Conservation (phyloP, 2,113 vertebrate species). For the Piliocolobus tephrosceles region DNA sequence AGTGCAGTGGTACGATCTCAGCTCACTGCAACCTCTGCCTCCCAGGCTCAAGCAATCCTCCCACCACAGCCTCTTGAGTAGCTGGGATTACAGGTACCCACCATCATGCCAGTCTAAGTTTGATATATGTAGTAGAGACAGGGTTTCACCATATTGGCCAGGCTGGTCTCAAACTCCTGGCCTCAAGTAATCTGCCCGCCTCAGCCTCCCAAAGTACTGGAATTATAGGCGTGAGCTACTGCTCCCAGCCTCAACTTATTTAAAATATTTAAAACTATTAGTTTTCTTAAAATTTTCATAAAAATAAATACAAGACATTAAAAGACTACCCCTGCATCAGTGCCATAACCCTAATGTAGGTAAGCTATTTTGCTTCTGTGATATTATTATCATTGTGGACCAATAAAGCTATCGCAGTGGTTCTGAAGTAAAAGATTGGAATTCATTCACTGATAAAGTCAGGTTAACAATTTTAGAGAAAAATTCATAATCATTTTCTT, state of each 20-base stretch:
- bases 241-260: neutral
- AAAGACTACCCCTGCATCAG: neutral
- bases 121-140: no score
- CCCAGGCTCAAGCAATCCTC: no score
- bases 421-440: slow-evolving; percentile 27
- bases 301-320: slow-evolving; percentile 34
- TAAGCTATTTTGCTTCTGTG: neutral
- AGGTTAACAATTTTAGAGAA: slow-evolving; percentile 17
- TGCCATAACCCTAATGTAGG: neutral
- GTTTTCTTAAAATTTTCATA: slow-evolving; percentile 18
- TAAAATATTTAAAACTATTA: slow-evolving; percentile 1
- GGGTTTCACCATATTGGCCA: no score
- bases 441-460: slow-evolving; percentile 33
- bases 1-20: no score
- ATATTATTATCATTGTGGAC: slow-evolving; percentile 13
- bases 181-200: no score
- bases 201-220: no score
- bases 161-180: no score
- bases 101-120: no score
- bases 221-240: no score
- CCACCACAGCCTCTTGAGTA: no score
- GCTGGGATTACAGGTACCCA: no score
- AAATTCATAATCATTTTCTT: neutral
- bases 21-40: no score
- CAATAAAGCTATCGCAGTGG: neutral